Base-by-base conservation (phyloP, 2,797 vertebrate genomes). In the Tympanoctomys barrerae region DNA sequence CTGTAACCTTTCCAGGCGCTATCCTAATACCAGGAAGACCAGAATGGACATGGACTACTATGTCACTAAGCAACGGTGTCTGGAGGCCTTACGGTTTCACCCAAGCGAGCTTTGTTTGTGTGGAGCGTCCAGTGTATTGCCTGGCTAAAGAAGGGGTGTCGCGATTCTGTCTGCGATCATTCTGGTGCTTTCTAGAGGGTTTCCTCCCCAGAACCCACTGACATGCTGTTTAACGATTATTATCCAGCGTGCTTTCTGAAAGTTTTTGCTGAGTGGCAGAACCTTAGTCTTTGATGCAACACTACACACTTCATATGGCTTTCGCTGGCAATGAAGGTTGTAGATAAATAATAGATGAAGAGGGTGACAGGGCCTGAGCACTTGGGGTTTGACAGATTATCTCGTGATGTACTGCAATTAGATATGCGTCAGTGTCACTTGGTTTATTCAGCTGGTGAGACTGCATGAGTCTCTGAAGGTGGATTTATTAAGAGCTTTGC, bases 341-440 rank as follows among this genome's bases (percentile, higher is more conserved):
- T 97, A 96, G 97, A 98, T 98, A 98, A 98, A 98, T 98, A 97
- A 98, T 98, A 98, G 97, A 98, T 98, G 98, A 97, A 98, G 97
- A 97, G 96, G 97, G 97, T 98, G 97, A 96, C 97, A 98, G 97
- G 97, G 97, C 96, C 97, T 97, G 96, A 98, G 97, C 97, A 96
- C 97, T 97, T 95, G 88, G 97, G 96, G 93, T 98, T 98, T 99
- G 99, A 99, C 99, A 99, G 99, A 94, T 98, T 98, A 98, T 98
- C 98, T 98, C 98, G 98, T 99, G 99, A 99, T 98, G 96, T 98
- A 98, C 98, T 98, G 94, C 97, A 98, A 98, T 98, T 98, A 98
- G 98, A 97, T 98, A 98, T 98, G 96, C 82, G 68, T 98, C 98
- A 83, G 98, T 99, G 98, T 99, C 98, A 98, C 98, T 99, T 98